Percentiles rank a stretch among this genome's conserved stretches.
Evolutionary conservation across 2,113 vertebrate species (phyloP).

Genomic region (Agelaius tricolor): DNA sequence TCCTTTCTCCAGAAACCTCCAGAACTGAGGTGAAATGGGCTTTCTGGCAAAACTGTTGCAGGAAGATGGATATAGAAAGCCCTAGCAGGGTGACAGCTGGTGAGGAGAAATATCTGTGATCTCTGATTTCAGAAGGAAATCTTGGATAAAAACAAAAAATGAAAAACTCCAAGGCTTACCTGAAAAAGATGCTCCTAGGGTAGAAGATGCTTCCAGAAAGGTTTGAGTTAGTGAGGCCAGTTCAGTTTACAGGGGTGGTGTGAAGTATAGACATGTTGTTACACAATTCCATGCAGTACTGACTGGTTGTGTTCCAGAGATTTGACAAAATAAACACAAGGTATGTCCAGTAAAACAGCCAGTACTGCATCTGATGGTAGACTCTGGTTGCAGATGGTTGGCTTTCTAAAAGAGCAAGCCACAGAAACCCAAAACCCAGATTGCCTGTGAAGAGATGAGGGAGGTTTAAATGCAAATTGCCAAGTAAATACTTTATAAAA

Average conservation of each 20-base stretch:
- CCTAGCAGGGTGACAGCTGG: background rate
- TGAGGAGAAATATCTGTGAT: background rate
- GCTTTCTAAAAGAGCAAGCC: background rate
- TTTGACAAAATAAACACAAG: background rate
- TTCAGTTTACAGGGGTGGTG: background rate
- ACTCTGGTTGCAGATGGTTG: background rate
- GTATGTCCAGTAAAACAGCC: background rate
- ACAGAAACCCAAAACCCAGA: background rate
- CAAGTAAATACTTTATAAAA: background rate
- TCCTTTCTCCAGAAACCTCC: background rate
- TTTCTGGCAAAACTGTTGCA: background rate
- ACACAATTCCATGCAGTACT: background rate
- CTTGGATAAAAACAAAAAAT: background rate
- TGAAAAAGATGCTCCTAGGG: background rate
- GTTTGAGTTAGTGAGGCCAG: background rate
- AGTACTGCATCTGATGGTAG: background rate
- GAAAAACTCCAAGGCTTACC: background rate
- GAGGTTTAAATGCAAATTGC: background rate
- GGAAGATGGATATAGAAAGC: background rate
- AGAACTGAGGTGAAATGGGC: background rate
- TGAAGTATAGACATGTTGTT: background rate
- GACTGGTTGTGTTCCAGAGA: background rate
- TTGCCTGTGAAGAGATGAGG: background rate
- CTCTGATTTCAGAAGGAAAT: background rate
- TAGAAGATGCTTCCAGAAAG: background rate